phyloP scores from a whole-genome alignment of 2,113 vertebrate genomes.

The Alligator mississippiensis region DNA sequence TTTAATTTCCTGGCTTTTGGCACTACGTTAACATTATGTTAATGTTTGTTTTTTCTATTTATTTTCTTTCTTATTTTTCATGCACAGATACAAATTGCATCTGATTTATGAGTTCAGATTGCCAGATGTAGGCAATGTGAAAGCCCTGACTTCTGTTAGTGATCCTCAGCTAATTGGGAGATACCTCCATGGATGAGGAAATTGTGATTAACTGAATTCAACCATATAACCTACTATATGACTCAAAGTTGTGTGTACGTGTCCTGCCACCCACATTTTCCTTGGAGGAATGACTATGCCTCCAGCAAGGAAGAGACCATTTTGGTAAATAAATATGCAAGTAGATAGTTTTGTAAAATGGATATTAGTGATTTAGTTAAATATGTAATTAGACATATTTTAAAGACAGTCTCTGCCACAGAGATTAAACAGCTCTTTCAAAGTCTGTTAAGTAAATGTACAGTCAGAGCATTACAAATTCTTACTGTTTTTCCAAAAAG shows the following conservation, averaged over 20 bases:
- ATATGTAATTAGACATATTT: conserved; percentile 63
- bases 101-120: not conserved
- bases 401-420: conserved; percentile 46
- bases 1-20: not conserved
- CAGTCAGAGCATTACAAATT: conserved; percentile 57
- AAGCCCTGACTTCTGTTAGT: accelerated
- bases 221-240: not conserved
- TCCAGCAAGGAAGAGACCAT: conserved; percentile 12
- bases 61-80: not conserved
- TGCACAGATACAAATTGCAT: not conserved
- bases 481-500: conserved; percentile 65
- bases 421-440: conserved; percentile 50
- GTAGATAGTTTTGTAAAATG: conserved; percentile 58
- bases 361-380: conserved; percentile 58
- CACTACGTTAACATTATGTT: not conserved
- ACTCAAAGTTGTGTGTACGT: not conserved
- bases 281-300: not conserved
- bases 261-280: not conserved
- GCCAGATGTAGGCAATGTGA: accelerated
- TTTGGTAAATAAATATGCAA: conserved; percentile 64
- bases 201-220: not conserved
- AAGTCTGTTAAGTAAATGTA: conserved; percentile 55
- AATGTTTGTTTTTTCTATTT: conserved; percentile 21
- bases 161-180: accelerated
- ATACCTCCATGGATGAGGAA: not conserved